These are phyloP conservation scores for Tenthredo livida DNA, from an alignment of 2,888 invertebrate species.

Conservation along the genomic window DNA sequence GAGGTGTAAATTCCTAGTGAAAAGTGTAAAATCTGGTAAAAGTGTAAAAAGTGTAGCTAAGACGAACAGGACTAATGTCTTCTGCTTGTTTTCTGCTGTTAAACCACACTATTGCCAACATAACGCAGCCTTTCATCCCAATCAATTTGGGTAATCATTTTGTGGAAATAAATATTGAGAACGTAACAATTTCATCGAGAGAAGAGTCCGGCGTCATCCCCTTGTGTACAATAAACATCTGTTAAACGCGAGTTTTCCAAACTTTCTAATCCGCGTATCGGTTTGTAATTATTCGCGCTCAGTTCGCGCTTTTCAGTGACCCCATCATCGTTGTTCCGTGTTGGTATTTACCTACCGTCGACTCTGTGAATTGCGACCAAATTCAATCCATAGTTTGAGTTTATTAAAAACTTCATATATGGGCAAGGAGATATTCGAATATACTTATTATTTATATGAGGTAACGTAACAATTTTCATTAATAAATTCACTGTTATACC, in stretches of 20 bases:
- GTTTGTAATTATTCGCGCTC: neutral
- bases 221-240: neutral
- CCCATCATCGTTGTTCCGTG: neutral
- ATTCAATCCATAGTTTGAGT: constrained; percentile 68
- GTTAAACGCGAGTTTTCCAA: neutral
- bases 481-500: neutral
- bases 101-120: neutral
- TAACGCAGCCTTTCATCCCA: neutral
- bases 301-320: neutral
- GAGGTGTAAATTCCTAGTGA: too few relatives aligned
- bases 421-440: constrained; percentile 66
- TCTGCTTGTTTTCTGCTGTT: neutral
- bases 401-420: constrained; percentile 72
- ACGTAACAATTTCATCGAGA: neutral
- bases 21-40: too few relatives aligned
- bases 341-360: constrained; percentile 28
- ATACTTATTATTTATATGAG: constrained; percentile 54
- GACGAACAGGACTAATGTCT: too few relatives aligned
- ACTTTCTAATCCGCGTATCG: neutral
- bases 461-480: constrained; percentile 20
- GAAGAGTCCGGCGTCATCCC: neutral
- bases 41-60: too few relatives aligned
- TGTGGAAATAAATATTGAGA: neutral
- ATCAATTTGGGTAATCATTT: neutral
- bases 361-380: constrained; percentile 55